Conservation (phyloP, 2,888 invertebrate species). For the Mythimna pallens region DNA sequence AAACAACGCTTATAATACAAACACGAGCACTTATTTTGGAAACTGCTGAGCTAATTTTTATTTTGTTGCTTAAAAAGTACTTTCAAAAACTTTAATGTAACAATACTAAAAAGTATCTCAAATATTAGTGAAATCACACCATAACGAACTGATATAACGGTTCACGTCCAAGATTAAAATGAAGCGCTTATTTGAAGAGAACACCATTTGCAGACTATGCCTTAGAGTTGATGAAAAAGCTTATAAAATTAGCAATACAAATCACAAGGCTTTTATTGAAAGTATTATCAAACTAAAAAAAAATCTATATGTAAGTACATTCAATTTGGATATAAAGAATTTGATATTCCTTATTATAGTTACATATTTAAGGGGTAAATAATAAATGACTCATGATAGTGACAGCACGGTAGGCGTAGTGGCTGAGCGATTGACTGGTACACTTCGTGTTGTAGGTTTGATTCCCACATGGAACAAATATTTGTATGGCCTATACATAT, state of each 20-base stretch:
- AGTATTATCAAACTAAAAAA: slow-evolving; percentile 28
- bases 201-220: slow-evolving; percentile 36
- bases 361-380: too few species aligned
- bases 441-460: too few species aligned
- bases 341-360: background rate
- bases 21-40: too few species aligned
- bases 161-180: slow-evolving; percentile 15
- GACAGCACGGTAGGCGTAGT: too few species aligned
- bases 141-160: background rate
- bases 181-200: slow-evolving; percentile 16
- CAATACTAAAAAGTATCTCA: background rate
- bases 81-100: too few species aligned
- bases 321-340: background rate
- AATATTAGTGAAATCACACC: background rate
- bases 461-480: too few species aligned
- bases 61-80: background rate
- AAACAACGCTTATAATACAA: too few species aligned
- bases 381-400: too few species aligned
- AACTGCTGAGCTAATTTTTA: background rate
- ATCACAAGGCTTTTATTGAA: slow-evolving; percentile 25
- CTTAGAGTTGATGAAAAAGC: slow-evolving; percentile 27
- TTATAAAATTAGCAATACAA: slow-evolving; percentile 9
- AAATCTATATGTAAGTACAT: slow-evolving; percentile 25
- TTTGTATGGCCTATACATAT: too few species aligned
- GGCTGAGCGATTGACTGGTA: too few species aligned